Percentiles rank a stretch among this genome's conserved stretches.
These are phyloP conservation scores for Hanleya hanleyi DNA, from an alignment of 2,888 invertebrate genomes.

Conservation along the genomic window DNA sequence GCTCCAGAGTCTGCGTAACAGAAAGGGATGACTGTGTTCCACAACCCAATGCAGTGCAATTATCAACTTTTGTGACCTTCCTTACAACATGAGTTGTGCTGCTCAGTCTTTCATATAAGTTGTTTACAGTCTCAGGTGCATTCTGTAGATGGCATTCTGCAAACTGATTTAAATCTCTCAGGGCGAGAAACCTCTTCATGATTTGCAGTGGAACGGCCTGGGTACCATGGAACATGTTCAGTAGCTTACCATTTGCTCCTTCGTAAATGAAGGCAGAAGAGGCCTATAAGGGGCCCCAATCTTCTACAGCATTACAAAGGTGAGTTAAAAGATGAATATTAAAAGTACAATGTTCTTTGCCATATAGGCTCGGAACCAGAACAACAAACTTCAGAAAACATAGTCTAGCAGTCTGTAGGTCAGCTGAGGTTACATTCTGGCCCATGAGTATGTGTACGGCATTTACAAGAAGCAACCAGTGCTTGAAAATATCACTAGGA, in stretches of 20 bases:
- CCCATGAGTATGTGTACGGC: background rate
- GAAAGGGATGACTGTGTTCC: no score
- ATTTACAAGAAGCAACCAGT: background rate
- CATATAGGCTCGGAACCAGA: background rate
- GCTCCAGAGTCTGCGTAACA: no score
- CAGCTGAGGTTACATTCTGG: background rate
- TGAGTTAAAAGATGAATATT: background rate
- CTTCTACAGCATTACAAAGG: background rate
- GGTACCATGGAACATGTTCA: background rate
- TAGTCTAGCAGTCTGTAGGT: background rate
- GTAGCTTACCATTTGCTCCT: background rate
- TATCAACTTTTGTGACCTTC: background rate
- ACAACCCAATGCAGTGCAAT: background rate
- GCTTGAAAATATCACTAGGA: background rate
- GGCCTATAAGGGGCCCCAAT: background rate
- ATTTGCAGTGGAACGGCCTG: background rate
- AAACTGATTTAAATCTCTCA: background rate
- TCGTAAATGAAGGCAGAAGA: background rate
- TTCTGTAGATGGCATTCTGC: background rate
- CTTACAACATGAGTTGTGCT: background rate
- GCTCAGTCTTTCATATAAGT: background rate
- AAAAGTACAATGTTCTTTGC: background rate
- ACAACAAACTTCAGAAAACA: background rate
- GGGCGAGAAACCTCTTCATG: background rate
- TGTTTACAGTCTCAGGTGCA: background rate